Conservation (phyloP, 2,113 vertebrate genomes). For the Pseudorectes ferrugineus region DNA sequence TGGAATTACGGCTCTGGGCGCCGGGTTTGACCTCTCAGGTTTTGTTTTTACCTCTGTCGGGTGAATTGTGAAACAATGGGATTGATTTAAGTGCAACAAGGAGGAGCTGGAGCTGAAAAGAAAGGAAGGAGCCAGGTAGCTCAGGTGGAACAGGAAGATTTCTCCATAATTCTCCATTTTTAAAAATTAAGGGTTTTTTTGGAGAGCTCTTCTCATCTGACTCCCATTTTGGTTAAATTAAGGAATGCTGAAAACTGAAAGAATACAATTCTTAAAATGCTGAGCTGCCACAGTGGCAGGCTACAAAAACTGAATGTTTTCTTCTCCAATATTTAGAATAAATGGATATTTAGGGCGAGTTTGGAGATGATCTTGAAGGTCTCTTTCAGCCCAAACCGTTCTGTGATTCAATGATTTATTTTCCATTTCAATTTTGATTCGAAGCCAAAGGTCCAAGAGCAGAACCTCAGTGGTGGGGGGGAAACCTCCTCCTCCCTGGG, state of each 20-base stretch:
- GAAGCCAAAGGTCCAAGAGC: not conserved
- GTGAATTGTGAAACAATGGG: not conserved
- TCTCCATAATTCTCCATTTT: too few species aligned
- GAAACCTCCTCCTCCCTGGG: not conserved
- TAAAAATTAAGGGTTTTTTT: too few species aligned
- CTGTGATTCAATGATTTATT: not conserved
- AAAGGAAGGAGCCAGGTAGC: not conserved
- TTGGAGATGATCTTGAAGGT: not conserved
- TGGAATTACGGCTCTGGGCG: not conserved
- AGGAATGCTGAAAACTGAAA: not conserved
- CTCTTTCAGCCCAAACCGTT: not conserved
- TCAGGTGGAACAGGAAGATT: rapidly evolving
- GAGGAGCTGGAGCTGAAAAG: not conserved
- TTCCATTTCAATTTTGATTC: not conserved
- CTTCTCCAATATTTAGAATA: not conserved
- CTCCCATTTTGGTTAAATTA: rapidly evolving
- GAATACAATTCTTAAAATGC: not conserved
- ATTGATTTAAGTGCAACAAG: not conserved
- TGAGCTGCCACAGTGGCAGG: not conserved
- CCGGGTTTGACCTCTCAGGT: not conserved
- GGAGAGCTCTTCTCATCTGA: too few species aligned
- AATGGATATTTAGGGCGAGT: not conserved
- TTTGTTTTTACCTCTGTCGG: not conserved
- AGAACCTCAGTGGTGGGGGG: not conserved
- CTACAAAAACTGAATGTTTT: not conserved